These are phyloP conservation scores for Cephalopachus bancanus DNA, from an alignment of 2,797 vertebrate genomes.

Conservation along the genomic window DNA sequence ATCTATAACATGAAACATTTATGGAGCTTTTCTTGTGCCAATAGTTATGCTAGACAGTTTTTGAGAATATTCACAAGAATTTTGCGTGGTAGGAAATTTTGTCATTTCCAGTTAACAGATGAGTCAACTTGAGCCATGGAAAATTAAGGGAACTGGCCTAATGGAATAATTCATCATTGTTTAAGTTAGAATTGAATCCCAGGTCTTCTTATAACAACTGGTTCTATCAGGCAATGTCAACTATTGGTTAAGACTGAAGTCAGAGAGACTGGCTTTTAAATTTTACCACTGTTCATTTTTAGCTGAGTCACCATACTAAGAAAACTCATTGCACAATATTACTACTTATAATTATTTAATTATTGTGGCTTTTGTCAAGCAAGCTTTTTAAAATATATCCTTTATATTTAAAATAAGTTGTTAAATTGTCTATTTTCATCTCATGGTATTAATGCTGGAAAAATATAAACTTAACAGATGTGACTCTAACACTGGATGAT, in stretches of 20 bases:
- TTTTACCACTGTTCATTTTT: not conserved
- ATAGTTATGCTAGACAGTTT: not conserved
- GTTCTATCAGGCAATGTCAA: not conserved
- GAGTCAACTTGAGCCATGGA: not conserved
- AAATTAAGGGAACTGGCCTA: not conserved
- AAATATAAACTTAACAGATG: conserved; percentile 54
- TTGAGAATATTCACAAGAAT: not conserved
- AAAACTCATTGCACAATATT: not conserved
- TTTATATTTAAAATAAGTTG: conserved; percentile 14
- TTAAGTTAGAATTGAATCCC: not conserved
- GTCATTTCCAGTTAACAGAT: not conserved
- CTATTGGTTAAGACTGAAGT: not conserved
- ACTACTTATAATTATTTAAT: conserved; percentile 30
- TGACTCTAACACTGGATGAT: not conserved
- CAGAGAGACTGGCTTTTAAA: not conserved
- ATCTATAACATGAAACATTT: not conserved
- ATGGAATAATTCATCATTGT: not conserved
- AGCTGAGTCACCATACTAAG: too few relatives aligned
- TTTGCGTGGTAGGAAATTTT: not conserved
- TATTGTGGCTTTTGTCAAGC: not conserved
- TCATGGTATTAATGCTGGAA: not conserved
- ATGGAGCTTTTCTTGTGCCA: not conserved
- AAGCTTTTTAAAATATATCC: conserved; percentile 25
- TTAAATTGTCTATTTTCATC: conserved; percentile 41
- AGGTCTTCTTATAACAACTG: not conserved